Conservation (phyloP, 2,888 invertebrate species). For the Corythucha ciliata region DNA sequence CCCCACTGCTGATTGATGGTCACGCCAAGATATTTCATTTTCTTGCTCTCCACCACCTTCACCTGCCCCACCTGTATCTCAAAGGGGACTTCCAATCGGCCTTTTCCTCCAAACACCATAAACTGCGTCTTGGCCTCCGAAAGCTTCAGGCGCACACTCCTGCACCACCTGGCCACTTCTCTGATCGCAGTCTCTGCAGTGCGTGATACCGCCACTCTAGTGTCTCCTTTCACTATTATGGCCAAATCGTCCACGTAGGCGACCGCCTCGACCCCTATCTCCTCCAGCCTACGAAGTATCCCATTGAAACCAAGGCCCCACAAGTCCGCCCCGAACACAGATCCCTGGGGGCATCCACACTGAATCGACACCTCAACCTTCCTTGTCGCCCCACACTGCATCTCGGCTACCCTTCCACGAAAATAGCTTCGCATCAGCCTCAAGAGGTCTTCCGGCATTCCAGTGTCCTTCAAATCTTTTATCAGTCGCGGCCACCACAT, state of each 20-base stretch:
- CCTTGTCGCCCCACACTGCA: constrained; percentile 15
- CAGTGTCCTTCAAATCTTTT: constrained; percentile 30
- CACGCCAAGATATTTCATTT: too few relatives aligned
- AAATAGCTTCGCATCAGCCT: constrained; percentile 35
- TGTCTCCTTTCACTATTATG: constrained; percentile 5
- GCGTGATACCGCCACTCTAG: neutral
- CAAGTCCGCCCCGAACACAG: constrained; percentile 29
- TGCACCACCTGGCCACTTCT: neutral
- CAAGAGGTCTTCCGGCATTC: constrained; percentile 34
- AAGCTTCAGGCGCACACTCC: neutral
- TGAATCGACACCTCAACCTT: constrained; percentile 7
- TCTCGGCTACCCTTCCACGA: constrained; percentile 25
- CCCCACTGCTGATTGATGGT: too few relatives aligned
- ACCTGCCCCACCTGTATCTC: too few relatives aligned
- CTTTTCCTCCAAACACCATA: too few relatives aligned
- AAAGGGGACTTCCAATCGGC: too few relatives aligned
- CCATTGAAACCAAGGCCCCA: constrained; percentile 31
- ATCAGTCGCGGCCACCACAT: constrained; percentile 38
- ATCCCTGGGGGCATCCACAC: constrained; percentile 34
- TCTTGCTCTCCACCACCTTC: too few relatives aligned
- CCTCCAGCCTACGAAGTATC: constrained; percentile 17
- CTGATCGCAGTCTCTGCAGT: neutral
- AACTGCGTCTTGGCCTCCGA: neutral
- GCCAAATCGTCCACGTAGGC: constrained; percentile 25
- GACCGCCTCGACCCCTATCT: neutral